A percentile compares a stretch with the other conserved stretches of the same genome.
Evolutionary conservation across 2,797 vertebrate genomes (phyloP).

Genomic region (Calcarius lapponicus): DNA sequence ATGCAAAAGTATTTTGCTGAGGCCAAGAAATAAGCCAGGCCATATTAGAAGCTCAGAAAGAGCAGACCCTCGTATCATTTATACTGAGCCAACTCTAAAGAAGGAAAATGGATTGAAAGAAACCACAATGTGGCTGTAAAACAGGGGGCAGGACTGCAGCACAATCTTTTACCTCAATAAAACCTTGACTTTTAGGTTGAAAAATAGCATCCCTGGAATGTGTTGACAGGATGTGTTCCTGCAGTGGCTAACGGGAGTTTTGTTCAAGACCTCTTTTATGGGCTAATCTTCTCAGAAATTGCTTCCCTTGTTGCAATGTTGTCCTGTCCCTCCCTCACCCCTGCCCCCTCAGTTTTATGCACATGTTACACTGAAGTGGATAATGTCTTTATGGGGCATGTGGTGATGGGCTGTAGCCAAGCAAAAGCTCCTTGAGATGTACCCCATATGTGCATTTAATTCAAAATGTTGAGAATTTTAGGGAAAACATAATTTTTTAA

Average conservation of each 20-base stretch:
- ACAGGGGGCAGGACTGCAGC: neutral
- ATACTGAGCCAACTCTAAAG: neutral
- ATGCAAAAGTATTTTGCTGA: neutral
- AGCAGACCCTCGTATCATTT: neutral
- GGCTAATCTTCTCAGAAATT: neutral
- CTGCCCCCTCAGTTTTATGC: neutral
- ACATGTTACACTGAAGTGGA: neutral
- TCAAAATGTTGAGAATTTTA: neutral
- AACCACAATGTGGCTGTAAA: neutral
- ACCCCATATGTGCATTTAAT: neutral
- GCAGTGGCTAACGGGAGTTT: neutral
- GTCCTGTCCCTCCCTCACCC: neutral
- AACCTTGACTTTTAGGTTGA: conserved; percentile 9
- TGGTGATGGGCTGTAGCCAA: neutral
- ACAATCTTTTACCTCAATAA: neutral
- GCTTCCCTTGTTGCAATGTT: neutral
- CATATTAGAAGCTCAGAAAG: neutral
- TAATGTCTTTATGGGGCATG: neutral
- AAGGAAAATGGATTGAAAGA: neutral
- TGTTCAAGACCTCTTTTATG: conserved; percentile 9
- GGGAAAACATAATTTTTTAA: accelerated
- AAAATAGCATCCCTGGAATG: neutral
- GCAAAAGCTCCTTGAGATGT: neutral
- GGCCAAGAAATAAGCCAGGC: neutral
- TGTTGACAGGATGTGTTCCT: neutral